These are phyloP conservation scores for Sceloporus tristichus DNA, from an alignment of 2,113 vertebrate genomes.

Conservation along the genomic window DNA sequence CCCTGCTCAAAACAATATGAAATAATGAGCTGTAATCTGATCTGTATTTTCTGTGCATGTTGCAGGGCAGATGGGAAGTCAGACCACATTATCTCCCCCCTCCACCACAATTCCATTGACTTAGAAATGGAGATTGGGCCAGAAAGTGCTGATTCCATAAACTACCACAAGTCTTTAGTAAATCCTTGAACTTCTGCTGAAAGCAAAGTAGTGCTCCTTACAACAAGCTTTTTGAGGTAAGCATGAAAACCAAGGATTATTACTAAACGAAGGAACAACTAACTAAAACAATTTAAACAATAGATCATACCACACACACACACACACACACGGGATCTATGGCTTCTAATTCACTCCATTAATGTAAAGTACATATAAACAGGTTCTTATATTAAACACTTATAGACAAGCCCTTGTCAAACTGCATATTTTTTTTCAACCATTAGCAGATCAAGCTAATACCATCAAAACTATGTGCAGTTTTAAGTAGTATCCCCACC, in stretches of 20 bases:
- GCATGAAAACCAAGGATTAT: not conserved
- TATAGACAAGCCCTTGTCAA: not conserved
- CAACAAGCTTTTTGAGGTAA: not conserved
- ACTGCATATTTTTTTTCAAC: not conserved
- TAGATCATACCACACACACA: too few relatives aligned
- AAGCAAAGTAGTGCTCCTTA: not conserved
- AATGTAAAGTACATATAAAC: too few relatives aligned
- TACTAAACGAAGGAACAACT: too few relatives aligned
- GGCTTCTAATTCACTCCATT: too few relatives aligned
- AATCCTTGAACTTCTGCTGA: constrained; percentile 11
- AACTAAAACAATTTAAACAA: too few relatives aligned
- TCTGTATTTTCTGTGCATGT: constrained; percentile 25
- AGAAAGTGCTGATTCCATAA: constrained; percentile 22
- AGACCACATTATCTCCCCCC: not conserved
- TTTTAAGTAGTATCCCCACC: too few relatives aligned
- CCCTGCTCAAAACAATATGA: constrained; percentile 34
- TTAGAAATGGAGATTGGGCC: constrained; percentile 1
- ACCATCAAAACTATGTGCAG: too few relatives aligned
- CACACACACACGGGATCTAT: too few relatives aligned
- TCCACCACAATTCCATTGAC: not conserved
- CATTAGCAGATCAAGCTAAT: too few relatives aligned
- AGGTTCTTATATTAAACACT: not conserved
- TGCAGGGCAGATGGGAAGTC: constrained; percentile 27
- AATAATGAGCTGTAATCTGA: constrained; percentile 38
- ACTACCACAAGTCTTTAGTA: not conserved